Percentiles rank a stretch among this genome's conserved stretches.
These are phyloP conservation scores for Phoxinus dragarum DNA, from an alignment of 2,797 vertebrate genomes.

Conservation along the genomic window DNA sequence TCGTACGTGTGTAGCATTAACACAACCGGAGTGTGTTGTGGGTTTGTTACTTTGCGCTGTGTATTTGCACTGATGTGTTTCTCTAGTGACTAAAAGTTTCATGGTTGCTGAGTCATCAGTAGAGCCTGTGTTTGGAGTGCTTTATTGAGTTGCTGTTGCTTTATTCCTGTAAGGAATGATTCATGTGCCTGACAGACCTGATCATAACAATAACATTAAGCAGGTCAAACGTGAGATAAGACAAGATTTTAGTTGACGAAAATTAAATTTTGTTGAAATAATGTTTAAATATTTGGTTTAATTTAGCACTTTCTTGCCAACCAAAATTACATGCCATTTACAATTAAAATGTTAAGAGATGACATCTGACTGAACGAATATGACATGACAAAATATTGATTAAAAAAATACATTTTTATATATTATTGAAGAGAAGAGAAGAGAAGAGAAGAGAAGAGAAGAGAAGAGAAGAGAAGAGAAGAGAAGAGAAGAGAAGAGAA, in stretches of 20 bases:
- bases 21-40: neutral
- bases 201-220: conserved; percentile 15
- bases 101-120: conserved; percentile 57
- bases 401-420: neutral
- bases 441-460: too few relatives aligned
- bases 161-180: conserved; percentile 12
- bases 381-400: neutral
- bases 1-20: conserved; percentile 25
- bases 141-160: conserved; percentile 16
- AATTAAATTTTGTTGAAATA: neutral
- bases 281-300: neutral
- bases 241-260: neutral
- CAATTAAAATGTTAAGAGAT: neutral
- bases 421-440: neutral
- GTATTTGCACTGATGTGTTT: conserved; percentile 14
- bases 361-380: neutral
- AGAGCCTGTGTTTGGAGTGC: conserved; percentile 12
- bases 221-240: neutral
- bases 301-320: neutral
- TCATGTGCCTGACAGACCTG: conserved; percentile 5
- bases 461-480: neutral
- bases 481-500: too few relatives aligned
- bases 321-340: neutral
- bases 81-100: conserved; percentile 40
- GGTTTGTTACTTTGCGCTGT: neutral